Base-by-base conservation (phyloP, 2,113 vertebrate species). In the Recurvirostra avosetta region DNA sequence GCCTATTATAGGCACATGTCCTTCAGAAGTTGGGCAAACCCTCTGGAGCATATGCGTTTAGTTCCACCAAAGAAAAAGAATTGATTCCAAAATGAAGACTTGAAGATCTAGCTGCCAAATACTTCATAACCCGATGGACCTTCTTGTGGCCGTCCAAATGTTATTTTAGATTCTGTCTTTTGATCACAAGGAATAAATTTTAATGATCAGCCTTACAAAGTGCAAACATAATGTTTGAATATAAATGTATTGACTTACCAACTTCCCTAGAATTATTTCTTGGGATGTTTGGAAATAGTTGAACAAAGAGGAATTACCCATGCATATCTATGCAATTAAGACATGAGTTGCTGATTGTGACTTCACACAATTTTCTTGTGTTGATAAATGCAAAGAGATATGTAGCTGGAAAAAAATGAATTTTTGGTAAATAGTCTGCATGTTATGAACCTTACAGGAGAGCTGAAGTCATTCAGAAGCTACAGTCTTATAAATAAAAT, bases 1-100 rank as follows among this genome's bases (percentile, higher is more conserved):
- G 96, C 97, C 98, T 98, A 98, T 98, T 98, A 98, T 90, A 98
- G 98, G 96, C 97, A 96, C 97, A 97, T 97, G 97, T 98, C 98
- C 97, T 98, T 98, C 97, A 98, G 96, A 98, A 98, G 95, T 97
- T 98, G 94, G 94, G 95, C 97, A 98, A 96, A 95, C 96, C 94
- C 94, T 95, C 94, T 95, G 88, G 96, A 96, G 97, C 95, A 96
- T 97, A 94, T 92, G 70, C 85, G 22, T 97, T 97, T 97, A 95
- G 90, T 96, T 96, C 92, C 76, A 95, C 84, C 90, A 90, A 86
- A 96, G 96, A 86, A 72, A 93, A 83, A 94, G 65, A 93, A 92
- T 89, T 94, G 77, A 96, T 90, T 94, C 93, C 96, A 95, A 95
- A 97, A 91, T 92, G 93, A 94, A 95, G 82, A 86, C 80, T 95